Evolutionary conservation across 1,140 invertebrate genomes (phyloP).

Genomic region (Geopemphigus sp.): DNA sequence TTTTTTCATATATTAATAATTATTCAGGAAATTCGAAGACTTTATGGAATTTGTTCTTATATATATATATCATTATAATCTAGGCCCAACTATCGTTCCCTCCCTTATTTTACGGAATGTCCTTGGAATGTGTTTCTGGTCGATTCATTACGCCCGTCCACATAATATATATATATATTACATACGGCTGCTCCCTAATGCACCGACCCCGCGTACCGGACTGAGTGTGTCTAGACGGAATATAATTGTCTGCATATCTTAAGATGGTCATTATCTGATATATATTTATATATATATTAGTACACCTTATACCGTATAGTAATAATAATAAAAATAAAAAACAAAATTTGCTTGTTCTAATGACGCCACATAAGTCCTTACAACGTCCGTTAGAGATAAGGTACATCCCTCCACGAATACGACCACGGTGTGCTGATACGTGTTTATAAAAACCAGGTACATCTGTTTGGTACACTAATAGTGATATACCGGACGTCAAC

Average conservation of each 20-base stretch:
- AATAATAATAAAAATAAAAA: background rate
- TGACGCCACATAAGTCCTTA: background rate
- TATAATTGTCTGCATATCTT: background rate
- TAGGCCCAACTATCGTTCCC: background rate
- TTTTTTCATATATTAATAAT: too few species aligned
- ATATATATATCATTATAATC: too few species aligned
- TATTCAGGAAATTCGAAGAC: too few species aligned
- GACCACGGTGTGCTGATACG: background rate
- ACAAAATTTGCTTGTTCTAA: background rate
- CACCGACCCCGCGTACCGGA: background rate
- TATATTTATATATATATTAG: too few species aligned
- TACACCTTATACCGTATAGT: too few species aligned
- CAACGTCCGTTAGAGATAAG: background rate
- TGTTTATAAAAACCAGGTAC: background rate
- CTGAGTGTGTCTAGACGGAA: background rate
- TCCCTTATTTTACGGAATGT: background rate
- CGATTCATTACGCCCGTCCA: background rate
- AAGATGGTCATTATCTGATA: background rate
- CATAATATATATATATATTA: too few species aligned
- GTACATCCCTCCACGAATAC: background rate
- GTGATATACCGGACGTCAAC: background rate
- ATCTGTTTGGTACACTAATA: background rate
- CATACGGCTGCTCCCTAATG: too few species aligned
- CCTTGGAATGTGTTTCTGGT: conserved; percentile 2
- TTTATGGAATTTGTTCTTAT: too few species aligned